A percentile compares a stretch with the other conserved stretches of the same genome.
phyloP scores from a whole-genome alignment of 2,888 invertebrate species.

The Drosophila diplacantha region DNA sequence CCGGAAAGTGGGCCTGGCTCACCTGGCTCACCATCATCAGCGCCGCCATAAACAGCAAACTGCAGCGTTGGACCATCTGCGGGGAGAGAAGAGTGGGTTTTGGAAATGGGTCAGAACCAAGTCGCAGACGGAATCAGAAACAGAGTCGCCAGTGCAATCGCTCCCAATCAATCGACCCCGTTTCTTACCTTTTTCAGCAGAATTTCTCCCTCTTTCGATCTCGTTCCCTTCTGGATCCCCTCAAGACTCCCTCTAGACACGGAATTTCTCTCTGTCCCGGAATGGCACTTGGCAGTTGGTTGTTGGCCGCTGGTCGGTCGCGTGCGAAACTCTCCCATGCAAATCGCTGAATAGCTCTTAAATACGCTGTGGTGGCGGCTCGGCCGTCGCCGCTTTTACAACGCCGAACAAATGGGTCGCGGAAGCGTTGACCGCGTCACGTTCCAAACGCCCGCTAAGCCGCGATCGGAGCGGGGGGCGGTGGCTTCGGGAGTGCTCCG shows the following conservation, averaged over 20 bases:
- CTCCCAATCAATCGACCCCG: conserved; percentile 24
- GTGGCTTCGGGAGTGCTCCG: conserved; percentile 2
- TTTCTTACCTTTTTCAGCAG: conserved; percentile 63
- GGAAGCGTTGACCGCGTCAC: conserved; percentile 64
- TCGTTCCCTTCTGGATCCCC: conserved; percentile 9
- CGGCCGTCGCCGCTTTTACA: conserved; percentile 20
- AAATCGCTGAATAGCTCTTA: conserved; percentile 70
- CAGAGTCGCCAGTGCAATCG: background rate
- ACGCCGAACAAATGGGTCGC: conserved; percentile 63
- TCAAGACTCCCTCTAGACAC: background rate
- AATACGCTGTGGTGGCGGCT: conserved; percentile 61
- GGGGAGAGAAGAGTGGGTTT: background rate
- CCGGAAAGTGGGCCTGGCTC: conserved; percentile 46
- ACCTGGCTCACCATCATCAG: conserved; percentile 18
- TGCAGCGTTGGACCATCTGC: conserved; percentile 56
- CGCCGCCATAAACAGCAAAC: conserved; percentile 28
- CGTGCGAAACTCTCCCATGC: conserved; percentile 65
- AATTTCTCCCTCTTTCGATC: conserved; percentile 38
- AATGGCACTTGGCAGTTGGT: conserved; percentile 22
- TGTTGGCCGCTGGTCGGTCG: conserved; percentile 50
- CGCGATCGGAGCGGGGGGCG: background rate
- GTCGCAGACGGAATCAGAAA: background rate
- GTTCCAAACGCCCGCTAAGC: conserved; percentile 55
- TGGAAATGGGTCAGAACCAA: conserved; percentile 20
- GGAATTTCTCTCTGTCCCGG: conserved; percentile 26